Conservation (phyloP, 2,888 invertebrate species). For the Hipparchia semele region DNA sequence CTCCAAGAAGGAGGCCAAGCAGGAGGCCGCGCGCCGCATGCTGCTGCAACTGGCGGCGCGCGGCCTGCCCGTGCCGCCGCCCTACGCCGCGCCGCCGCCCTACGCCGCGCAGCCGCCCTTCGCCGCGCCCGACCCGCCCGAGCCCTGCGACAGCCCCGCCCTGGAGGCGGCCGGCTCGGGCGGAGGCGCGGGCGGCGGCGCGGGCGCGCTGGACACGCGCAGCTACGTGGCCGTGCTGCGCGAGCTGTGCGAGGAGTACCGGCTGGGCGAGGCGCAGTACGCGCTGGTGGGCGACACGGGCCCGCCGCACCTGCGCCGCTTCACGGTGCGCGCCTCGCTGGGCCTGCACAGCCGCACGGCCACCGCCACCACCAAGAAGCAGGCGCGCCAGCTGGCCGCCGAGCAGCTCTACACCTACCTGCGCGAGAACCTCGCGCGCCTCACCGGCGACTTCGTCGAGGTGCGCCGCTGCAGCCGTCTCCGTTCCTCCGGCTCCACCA, state of each 20-base stretch:
- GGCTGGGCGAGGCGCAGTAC: conserved; percentile 80
- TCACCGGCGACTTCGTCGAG: conserved; percentile 68
- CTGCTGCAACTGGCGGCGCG: conserved; percentile 63
- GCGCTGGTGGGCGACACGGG: conserved; percentile 84
- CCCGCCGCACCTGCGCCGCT: conserved; percentile 85
- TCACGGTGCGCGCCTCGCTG: conserved; percentile 83
- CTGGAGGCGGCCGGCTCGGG: conserved; percentile 12
- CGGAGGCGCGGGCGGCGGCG: conserved; percentile 12
- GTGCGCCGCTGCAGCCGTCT: conserved; percentile 41
- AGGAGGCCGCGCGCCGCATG: conserved; percentile 80
- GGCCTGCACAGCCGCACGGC: conserved; percentile 80
- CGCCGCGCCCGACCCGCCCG: conserved; percentile 23
- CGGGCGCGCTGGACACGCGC: conserved; percentile 44
- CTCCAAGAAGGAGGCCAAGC: conserved; percentile 83
- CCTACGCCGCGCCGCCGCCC: conserved; percentile 44
- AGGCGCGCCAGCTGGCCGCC: conserved; percentile 85
- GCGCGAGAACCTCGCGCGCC: conserved; percentile 59
- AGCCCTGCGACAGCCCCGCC: conserved; percentile 40
- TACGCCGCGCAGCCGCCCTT: conserved; percentile 16
- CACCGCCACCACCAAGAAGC: conserved; percentile 85
- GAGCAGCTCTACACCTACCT: conserved; percentile 66
- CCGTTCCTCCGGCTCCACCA: too few species aligned
- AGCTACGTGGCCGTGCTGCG: conserved; percentile 67
- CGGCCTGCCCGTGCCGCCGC: conserved; percentile 59
- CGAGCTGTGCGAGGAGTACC: conserved; percentile 75